Evolutionary conservation across 2,797 vertebrate genomes (phyloP).

Genomic region (Halcyon smyrnensis): DNA sequence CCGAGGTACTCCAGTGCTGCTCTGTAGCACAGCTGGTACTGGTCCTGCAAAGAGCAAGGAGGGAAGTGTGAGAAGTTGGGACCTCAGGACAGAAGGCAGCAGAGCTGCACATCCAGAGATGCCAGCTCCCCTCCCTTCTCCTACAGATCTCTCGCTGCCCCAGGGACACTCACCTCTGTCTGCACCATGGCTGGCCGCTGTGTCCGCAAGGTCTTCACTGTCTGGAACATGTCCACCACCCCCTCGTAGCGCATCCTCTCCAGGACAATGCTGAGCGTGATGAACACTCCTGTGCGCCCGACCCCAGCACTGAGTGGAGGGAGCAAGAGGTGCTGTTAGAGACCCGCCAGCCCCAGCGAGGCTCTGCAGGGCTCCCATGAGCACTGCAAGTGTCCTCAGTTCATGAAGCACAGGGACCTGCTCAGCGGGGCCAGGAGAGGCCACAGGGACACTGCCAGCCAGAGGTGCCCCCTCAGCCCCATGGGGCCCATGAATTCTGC

Average conservation of each 20-base stretch:
- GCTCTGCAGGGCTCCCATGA: not conserved
- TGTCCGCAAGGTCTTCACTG: constrained; percentile 93
- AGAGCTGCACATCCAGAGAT: not conserved
- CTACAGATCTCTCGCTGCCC: not conserved
- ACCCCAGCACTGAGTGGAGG: constrained; percentile 87
- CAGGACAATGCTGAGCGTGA: constrained; percentile 94
- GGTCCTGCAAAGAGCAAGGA: constrained; percentile 83
- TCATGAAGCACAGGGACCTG: not conserved
- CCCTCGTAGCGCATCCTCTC: constrained; percentile 97
- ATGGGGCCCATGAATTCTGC: not conserved
- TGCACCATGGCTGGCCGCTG: constrained; percentile 98
- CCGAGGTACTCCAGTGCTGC: constrained; percentile 97
- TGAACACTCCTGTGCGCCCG: constrained; percentile 95
- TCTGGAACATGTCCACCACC: constrained; percentile 96
- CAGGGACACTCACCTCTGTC: constrained; percentile 85
- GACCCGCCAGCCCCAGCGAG: not conserved
- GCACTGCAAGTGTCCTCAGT: accelerated
- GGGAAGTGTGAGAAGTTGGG: not conserved
- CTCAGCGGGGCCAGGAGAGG: not conserved
- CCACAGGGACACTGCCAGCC: not conserved
- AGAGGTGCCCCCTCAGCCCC: not conserved
- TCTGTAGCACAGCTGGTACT: constrained; percentile 97
- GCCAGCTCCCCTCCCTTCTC: not conserved
- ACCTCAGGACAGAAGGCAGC: not conserved
- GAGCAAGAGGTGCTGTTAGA: not conserved